Evolutionary conservation across 2,113 vertebrate species (phyloP).

Genomic region (Podarcis muralis): DNA sequence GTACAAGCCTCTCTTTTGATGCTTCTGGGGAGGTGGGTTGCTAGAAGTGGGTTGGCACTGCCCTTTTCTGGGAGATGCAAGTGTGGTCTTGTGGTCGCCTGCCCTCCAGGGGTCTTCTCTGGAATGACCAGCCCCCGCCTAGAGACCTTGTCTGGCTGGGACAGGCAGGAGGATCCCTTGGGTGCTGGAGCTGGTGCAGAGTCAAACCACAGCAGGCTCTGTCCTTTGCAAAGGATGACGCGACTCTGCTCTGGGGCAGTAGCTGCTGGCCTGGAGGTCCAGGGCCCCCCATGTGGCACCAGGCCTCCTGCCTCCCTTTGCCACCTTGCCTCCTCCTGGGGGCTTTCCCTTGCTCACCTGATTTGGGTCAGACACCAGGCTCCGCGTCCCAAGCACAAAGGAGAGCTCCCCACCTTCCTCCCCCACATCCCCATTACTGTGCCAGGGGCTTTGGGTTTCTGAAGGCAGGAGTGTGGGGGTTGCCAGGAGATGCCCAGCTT

Average conservation of each 20-base stretch:
- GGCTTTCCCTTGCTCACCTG: no score
- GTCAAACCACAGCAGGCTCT: not conserved
- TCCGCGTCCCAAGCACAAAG: not conserved
- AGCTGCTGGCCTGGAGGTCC: not conserved
- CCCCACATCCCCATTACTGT: not conserved
- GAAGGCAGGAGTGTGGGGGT: not conserved
- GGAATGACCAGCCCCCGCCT: not conserved
- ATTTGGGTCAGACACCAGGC: not conserved
- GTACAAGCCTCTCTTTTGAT: constrained; percentile 44
- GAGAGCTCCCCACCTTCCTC: not conserved
- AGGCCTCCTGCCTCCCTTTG: no score
- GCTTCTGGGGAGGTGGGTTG: constrained; percentile 54
- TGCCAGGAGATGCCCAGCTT: no score
- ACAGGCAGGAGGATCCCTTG: not conserved
- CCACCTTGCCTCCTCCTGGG: no score
- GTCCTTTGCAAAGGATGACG: not conserved
- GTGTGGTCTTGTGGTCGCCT: no score
- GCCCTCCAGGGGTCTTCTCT: no score
- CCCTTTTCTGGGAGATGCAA: not conserved
- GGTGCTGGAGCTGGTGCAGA: not conserved
- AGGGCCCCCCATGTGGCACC: not conserved
- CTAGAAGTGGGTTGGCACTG: constrained; percentile 11
- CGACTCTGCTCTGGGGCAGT: no score
- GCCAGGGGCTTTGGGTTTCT: not conserved
- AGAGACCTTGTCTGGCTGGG: not conserved